Percentiles rank a stretch among this genome's conserved stretches.
Evolutionary conservation across 2,888 invertebrate species (phyloP).

Genomic region (Halictus ligatus): DNA sequence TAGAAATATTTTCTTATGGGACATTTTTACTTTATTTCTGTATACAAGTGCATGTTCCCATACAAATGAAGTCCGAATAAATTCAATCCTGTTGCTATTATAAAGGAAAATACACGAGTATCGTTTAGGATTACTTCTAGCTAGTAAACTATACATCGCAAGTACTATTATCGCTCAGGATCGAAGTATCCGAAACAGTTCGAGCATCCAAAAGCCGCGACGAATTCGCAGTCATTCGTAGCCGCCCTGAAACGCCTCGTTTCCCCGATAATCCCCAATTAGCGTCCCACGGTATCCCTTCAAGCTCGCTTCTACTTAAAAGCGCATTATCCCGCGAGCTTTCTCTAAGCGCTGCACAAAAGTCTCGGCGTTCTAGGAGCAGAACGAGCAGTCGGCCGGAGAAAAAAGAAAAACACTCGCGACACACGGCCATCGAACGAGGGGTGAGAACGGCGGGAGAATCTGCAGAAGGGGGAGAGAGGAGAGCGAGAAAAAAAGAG

Average conservation of each 20-base stretch:
- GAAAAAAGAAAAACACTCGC: neutral
- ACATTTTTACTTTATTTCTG: too few relatives aligned
- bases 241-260: slow-evolving; percentile 26
- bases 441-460: neutral
- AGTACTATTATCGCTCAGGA: too few relatives aligned
- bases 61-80: too few relatives aligned
- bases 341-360: slow-evolving; percentile 7
- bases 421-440: slow-evolving; percentile 2
- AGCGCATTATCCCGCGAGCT: slow-evolving; percentile 34
- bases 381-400: neutral
- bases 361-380: neutral
- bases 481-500: too few relatives aligned
- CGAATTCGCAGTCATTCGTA: too few relatives aligned
- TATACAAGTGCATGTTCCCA: too few relatives aligned
- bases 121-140: too few relatives aligned
- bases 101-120: too few relatives aligned
- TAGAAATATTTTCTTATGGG: too few relatives aligned
- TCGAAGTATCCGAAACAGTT: neutral
- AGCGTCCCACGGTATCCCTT: slow-evolving; percentile 24
- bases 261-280: slow-evolving; percentile 51
- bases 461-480: neutral
- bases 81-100: too few relatives aligned
- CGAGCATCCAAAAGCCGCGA: too few relatives aligned
- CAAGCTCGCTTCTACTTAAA: slow-evolving; percentile 29
- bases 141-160: too few relatives aligned